These are phyloP conservation scores for Arizona elegans DNA, from an alignment of 2,113 vertebrate species.

Conservation along the genomic window DNA sequence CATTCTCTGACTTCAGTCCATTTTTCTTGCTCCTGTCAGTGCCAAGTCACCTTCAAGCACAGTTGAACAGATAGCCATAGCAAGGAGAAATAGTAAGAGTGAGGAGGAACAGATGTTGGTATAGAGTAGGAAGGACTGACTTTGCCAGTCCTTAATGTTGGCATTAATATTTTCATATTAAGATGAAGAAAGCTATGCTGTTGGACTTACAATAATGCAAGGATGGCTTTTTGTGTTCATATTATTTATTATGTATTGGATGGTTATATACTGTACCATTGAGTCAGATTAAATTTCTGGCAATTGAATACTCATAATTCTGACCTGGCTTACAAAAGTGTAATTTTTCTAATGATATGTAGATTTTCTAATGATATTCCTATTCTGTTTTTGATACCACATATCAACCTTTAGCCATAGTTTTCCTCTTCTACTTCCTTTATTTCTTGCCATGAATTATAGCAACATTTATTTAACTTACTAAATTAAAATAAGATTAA, in stretches of 20 bases:
- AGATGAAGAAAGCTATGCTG: not conserved
- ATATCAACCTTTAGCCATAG: not conserved
- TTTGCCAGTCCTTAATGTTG: not conserved
- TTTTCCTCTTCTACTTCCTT: not conserved
- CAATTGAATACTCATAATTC: not conserved
- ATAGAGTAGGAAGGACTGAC: not conserved
- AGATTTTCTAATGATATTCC: not conserved
- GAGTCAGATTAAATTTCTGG: not conserved
- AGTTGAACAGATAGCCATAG: not conserved
- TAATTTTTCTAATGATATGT: not conserved
- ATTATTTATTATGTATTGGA: not conserved
- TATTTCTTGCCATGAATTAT: not conserved
- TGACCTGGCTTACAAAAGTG: not conserved
- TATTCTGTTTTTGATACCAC: not conserved
- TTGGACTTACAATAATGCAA: not conserved
- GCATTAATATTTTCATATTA: not conserved
- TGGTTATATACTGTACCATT: not conserved
- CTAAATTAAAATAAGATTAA: not conserved
- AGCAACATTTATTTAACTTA: not conserved
- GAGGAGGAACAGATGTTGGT: not conserved
- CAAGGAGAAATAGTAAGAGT: not conserved
- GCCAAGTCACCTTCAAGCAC: not conserved
- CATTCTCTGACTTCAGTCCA: not conserved
- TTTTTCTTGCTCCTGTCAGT: not conserved
- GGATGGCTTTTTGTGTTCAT: not conserved